Base-by-base conservation (phyloP, 2,888 invertebrate genomes). In the Polydesmus complanatus region DNA sequence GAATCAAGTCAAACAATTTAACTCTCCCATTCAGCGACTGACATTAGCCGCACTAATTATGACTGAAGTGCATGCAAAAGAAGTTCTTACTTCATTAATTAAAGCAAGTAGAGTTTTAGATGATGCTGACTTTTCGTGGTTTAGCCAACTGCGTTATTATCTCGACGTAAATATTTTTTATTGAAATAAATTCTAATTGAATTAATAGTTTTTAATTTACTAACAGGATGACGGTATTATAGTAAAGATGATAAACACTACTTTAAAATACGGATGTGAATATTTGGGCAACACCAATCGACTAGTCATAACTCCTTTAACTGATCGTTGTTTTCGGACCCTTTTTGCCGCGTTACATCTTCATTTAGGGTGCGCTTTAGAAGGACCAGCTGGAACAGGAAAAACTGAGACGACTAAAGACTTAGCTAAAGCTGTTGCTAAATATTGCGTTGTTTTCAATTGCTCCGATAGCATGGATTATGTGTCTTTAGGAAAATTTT, bases 21-120 rank as follows among this genome's bases (percentile, higher is more conserved):
- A 37, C 37, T 8, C 37, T 14, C 37, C 5, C 8, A 14, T 14
- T 37, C 74, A 74, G 64, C 69, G 76, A 60, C 71, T 58, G 11
- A 66, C 68, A 2, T 54, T 67, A 8, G 64, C 89, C 69, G 88
- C 90, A 0, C 77, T 92, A 49, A 89, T 92, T 67, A 92, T 94
- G 22, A 81, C 94, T 57, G 93, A 93, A 72, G 93, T 76, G 25
- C 76, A 76, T 61, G 74, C 75, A 8, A 66, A 75, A 56, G 76
- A 76, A 64, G 74, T 75, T 37, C 65, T 77, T 54, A 67, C 66
- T 0, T 62, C 66, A 27, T 67, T 76, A 5, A 69, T 72, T 5
- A 67, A 70, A 8, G 65, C 67, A 14, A 65, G 69, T 0, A 68
- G 75, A 52, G 61, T 64, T n/a, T 14, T 37, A 14, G 68, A 67